Conservation (phyloP, 2,888 invertebrate species). For the Eumerus sabulonum region DNA sequence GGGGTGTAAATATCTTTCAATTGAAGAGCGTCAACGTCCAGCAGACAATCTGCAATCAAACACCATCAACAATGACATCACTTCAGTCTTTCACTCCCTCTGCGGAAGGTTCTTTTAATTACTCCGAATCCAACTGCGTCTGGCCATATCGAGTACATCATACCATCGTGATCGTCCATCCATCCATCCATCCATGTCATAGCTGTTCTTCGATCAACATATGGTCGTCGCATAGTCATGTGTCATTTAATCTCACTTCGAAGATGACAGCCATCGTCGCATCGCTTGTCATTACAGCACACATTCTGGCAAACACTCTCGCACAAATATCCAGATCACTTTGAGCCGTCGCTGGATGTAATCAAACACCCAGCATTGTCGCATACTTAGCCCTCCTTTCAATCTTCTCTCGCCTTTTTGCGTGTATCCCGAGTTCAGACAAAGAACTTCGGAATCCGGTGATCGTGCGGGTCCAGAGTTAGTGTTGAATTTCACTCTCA, state of each 20-base stretch:
- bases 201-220: conserved; percentile 23
- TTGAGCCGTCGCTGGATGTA: too few relatives aligned
- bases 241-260: conserved; percentile 53
- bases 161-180: too few relatives aligned
- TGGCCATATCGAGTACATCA: too few relatives aligned
- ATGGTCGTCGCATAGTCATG: conserved; percentile 44
- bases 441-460: too few relatives aligned
- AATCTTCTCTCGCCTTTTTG: too few relatives aligned
- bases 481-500: conserved; percentile 57
- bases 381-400: too few relatives aligned
- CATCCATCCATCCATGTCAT: background rate
- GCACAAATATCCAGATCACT: background rate
- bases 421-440: too few relatives aligned
- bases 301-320: background rate
- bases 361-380: too few relatives aligned
- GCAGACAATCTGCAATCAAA: conserved; percentile 44
- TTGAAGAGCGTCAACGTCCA: conserved; percentile 48
- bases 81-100: too few relatives aligned
- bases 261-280: conserved; percentile 48
- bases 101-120: background rate
- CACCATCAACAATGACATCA: conserved; percentile 64
- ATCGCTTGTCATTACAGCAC: conserved; percentile 48
- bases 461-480: background rate
- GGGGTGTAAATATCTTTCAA: conserved; percentile 58
- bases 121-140: background rate